phyloP scores from a whole-genome alignment of 2,888 invertebrate genomes.

The Hedya salicella region DNA sequence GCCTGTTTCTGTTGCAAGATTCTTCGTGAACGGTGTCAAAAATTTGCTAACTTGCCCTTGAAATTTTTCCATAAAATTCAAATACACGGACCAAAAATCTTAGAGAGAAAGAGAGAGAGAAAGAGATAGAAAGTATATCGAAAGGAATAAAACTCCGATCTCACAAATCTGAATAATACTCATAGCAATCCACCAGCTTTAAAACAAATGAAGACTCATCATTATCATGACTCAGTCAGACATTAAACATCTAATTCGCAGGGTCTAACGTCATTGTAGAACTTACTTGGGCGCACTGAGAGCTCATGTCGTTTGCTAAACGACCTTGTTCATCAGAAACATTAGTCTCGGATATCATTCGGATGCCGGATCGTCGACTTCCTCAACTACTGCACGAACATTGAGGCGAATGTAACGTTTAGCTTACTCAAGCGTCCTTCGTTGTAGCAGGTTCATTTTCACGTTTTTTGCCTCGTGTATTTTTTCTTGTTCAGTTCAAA shows the following conservation, averaged over 20 bases:
- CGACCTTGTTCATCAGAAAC: constrained; percentile 42
- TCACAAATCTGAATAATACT: background rate
- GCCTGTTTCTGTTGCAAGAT: no score
- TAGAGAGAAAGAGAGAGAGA: no score
- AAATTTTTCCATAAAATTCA: no score
- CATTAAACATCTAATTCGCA: constrained; percentile 32
- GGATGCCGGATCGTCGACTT: constrained; percentile 40
- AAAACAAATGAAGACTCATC: constrained; percentile 20
- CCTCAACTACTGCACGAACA: constrained; percentile 35
- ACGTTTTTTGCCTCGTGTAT: constrained; percentile 1
- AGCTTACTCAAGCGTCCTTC: constrained; percentile 7
- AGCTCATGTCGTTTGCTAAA: constrained; percentile 36
- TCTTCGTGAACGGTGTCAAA: no score
- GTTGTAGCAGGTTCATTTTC: constrained; percentile 7
- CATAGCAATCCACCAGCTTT: background rate
- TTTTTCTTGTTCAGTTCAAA: background rate
- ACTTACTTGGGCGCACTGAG: constrained; percentile 21
- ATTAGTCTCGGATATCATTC: constrained; percentile 43
- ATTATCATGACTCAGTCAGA: constrained; percentile 8
- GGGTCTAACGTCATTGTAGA: constrained; percentile 23
- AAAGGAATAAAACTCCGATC: no score
- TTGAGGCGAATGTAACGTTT: constrained; percentile 33
- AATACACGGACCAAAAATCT: no score
- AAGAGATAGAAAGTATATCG: no score
- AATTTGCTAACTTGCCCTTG: no score